Evolutionary conservation across 2,888 invertebrate species (phyloP), one percentile per base, ranked within the genome.

Genomic region (Eupithecia insigniata): DNA sequence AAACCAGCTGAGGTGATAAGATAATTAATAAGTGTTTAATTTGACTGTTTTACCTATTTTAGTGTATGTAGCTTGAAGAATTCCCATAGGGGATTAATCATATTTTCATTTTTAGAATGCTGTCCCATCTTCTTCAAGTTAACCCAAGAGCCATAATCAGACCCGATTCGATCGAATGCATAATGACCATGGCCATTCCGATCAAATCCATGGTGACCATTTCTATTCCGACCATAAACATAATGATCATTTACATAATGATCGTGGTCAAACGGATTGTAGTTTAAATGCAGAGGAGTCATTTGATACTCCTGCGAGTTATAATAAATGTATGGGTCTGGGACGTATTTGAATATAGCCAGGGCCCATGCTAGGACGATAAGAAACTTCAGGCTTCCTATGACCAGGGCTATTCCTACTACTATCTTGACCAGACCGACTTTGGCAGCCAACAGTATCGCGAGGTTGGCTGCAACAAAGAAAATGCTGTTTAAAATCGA

Each of bases 381-480:
- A 78, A 92, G 82, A 12, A 88, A 80, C 77, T 92, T 93, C 71
- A 93, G 80, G 43, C 82, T 82, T 10, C 87, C 87, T 60, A 92
- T 74, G 8, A 89, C 83, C 7, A 90, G 71, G 1, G 84, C 90
- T 75, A 92, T 90, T 70, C 87, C 92, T 76, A 92, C 74, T 70
- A 89, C 78, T 69, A 93, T 86, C 85, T 93, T 93, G 84, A 83
- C 85, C 32, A 93, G 85, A 51, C 92, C 93, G 73, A 90, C 84
- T 87, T 91, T 92, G 46, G 88, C 89, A 67, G 90, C 91, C 72
- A 90, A 76, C 72, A 91, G 67, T 72, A 92, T 89, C 75, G 87
- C 88, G 72, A 93, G 85, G 79, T 93, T 86, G 83, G 89, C 93
- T 93, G 93, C 72, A 93, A 93, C 90, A 92, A 88, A 81, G 82